Base-by-base conservation (phyloP, 2,113 vertebrate genomes). In the Brevimyrus niger region DNA sequence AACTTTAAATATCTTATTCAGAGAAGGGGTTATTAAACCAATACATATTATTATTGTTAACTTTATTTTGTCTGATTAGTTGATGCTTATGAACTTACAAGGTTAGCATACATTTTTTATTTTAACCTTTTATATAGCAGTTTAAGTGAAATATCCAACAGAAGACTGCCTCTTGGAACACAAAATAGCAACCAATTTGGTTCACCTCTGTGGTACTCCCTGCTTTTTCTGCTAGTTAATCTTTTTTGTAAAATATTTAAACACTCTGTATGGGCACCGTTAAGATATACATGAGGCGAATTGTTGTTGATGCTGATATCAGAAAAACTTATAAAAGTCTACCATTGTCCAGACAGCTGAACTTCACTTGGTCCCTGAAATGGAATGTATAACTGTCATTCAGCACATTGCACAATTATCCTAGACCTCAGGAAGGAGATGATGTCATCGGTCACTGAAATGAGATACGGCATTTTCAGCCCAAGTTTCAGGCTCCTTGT, bases 381-480 rank as follows among this genome's bases (percentile, higher is more conserved):
- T 84, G 82, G 42, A 84, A 84, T 84, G 19, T 11, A 47, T 46
- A 84, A 84, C 42, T 84, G 82, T 84, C 82, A 84, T 84, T 84
- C 82, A 84, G 82, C 82, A 47, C 38, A 10, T 21, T 46, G 82
- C 82, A 84, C 44, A 84, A 46, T 84, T 84, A 47, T 47, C 23
- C 8, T 46, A 23, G 82, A 84, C 23, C 44, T 84, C 82, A 47
- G 82, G 82, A 47, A 84, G 82, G 82, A 84, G 44, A 84, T 84
- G 44, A 44, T 47, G 82, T 47, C 73, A 80, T 80, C 42, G 73
- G 31, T 35, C 73, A 42, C 35, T 80, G 73, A 80, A 80, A 80
- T 80, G 31, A 80, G 73, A 80, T 80, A 42, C 35, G 1, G 73
- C 73, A 76, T 38, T n/a, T 84, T 84, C 44, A 84, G 44, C 82